Base-by-base conservation (phyloP, 2,888 invertebrate genomes). In the Autographa pulchrina region DNA sequence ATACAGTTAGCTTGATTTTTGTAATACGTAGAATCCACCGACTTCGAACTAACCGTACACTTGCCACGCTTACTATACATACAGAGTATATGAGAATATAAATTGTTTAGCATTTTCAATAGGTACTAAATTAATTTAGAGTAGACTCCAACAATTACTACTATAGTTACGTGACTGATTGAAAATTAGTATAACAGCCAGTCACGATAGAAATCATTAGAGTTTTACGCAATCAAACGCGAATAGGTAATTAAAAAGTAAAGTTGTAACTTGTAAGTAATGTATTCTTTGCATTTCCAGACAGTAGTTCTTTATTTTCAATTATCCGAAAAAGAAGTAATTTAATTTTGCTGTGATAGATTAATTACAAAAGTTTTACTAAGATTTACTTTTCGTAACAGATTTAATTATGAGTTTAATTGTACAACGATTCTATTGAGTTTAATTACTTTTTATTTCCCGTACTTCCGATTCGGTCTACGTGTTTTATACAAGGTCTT, bases 81-180 rank as follows among this genome's bases (percentile, higher is more conserved):
- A 48, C 7, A n/a, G 6, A 48, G 5, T 48, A 7, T 48, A n/a
- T 6, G 16, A 5, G 14, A 14, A 35, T 38, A 11, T 9, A 38
- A 8, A 3, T 14, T 48, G 7, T 48, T 18, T 9, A 2, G 20
- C 20, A n/a, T 20, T 20, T 54, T 54, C 1, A 54, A 54, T 54
- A 54, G 3, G 3, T 38, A 38, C 38, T 56, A 13, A 25, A 20
- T 56, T 20, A 25, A 56, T 56, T 56, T 56, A 56, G 54, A 56
- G 54, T 25, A 25, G 13, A 56, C 20, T 56, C 54, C 8, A 20
- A 54, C 20, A 54, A 54, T 56, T 56, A 56, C 54, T 56, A 25
- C 20, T 56, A 20, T 0, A 56, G 54, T 56, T 56, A 56, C 54
- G 75, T 54, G 48, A 80, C 80, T 82, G 84, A 82, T 85, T 83